Conservation (phyloP, 2,113 vertebrate genomes). For the Ophthalmotilapia sp. region DNA sequence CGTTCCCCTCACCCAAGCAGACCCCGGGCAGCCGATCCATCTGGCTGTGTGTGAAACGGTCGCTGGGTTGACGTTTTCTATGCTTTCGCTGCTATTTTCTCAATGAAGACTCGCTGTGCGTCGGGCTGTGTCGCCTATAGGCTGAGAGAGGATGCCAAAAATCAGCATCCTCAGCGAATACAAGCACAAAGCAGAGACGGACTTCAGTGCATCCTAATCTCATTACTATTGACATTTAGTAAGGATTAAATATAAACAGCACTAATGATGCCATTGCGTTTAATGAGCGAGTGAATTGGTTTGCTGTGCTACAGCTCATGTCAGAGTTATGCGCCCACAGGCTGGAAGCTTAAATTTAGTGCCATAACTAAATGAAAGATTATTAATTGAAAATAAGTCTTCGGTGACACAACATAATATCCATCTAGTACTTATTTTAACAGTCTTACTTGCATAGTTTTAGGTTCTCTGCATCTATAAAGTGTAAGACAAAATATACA, state of each 20-base stretch:
- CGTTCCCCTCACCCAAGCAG: not conserved
- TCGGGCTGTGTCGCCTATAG: not conserved
- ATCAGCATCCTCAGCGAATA: not conserved
- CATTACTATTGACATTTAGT: not conserved
- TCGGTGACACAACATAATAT: not conserved
- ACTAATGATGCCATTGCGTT: not conserved
- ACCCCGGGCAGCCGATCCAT: not conserved
- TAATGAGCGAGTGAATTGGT: not conserved
- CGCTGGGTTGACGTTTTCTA: not conserved
- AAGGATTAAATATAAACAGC: not conserved
- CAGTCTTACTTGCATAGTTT: not conserved
- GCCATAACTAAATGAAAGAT: not conserved
- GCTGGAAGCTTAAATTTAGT: not conserved
- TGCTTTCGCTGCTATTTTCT: conserved; percentile 5
- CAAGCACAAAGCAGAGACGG: not conserved
- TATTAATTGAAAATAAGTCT: not conserved
- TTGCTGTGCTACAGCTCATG: not conserved
- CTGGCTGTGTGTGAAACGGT: conserved; percentile 1
- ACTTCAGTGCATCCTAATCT: not conserved
- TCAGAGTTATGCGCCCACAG: not conserved
- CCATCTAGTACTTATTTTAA: not conserved
- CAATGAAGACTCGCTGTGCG: not conserved
- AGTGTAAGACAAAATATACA: not conserved
- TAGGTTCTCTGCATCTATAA: not conserved
- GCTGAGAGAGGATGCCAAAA: not conserved